Base-by-base conservation (phyloP, 2,888 invertebrate species). In the Sepiola atlantica region DNA sequence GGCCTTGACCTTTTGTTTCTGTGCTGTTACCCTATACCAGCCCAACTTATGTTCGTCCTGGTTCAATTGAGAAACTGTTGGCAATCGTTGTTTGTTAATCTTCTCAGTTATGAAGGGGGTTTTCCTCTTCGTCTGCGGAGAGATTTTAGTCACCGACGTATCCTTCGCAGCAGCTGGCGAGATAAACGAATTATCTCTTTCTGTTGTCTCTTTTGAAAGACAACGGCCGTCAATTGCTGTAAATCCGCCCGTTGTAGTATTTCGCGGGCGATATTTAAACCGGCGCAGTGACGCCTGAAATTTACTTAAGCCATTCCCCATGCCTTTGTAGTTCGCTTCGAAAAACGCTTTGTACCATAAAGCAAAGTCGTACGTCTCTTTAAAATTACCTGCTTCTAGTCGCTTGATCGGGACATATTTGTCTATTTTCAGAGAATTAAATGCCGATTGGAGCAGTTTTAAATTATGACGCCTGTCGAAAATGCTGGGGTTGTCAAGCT, bases 401-500 rank as follows among this genome's bases (percentile, higher is more conserved):
- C 54, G 54, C 55, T 92, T n/a, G 18, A 92, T 92, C n/a, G 92
- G 92, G 14, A 92, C 55, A 1, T 92, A 54, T 35, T 92, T 92
- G 28, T 35, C 54, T 24, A 92, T 20, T n/a, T 55, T 55, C 12
- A 92, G 45, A 92, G 92, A 35, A 55, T 92, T 92, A 28, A 92
- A 92, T 6, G 92, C 92, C 10, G n/a, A n/a, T 3, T 92, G 92
- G 4, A 92, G 55, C 3, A 55, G n/a, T 12, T 92, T 92, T 54
- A 55, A 92, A 35, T 92, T 35, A 28, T 92, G 92, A 92, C 92
- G 92, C 45, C 54, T 45, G n/a, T 92, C 92, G 28, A n/a, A 92
- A 45, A 92, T 35, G n/a, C 54, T 55, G 12, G 92, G 92, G 28
- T 92, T 92, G 1, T 92, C 55, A 32, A n/a, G 54, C n/a, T 92